Conservation (phyloP, 2,113 vertebrate species). For the Cottus gobio region DNA sequence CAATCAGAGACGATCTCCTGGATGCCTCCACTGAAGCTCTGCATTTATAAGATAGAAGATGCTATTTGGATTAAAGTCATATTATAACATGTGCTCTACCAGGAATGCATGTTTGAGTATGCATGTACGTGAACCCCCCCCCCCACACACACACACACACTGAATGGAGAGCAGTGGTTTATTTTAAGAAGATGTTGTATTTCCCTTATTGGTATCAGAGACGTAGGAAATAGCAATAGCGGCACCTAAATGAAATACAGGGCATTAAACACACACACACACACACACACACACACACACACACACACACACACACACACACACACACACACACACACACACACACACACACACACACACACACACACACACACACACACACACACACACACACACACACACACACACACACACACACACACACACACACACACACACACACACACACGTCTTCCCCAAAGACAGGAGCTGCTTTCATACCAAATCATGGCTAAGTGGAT, state of each 20-base stretch:
- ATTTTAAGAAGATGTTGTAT: not conserved
- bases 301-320: conserved; percentile 11
- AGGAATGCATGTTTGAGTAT: not conserved
- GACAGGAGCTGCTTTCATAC: not conserved
- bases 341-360: conserved; percentile 24
- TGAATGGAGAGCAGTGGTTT: conserved; percentile 2
- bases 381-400: conserved; percentile 11
- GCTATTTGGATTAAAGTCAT: conserved; percentile 44
- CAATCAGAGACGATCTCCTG: conserved; percentile 33
- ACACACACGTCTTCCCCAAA: not conserved
- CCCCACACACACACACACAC: not conserved
- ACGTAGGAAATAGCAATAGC: conserved; percentile 41
- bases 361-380: conserved; percentile 2
- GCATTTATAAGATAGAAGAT: conserved; percentile 21
- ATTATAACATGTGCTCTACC: conserved; percentile 14
- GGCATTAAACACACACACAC: conserved; percentile 7
- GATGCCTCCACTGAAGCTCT: not conserved
- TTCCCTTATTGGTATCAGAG: conserved; percentile 16
- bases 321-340: not conserved
- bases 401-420: conserved; percentile 21
- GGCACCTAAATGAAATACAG: conserved; percentile 39
- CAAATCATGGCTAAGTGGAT: conserved; percentile 27
- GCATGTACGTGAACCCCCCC: not conserved
- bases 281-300: conserved; percentile 22
- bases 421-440: conserved; percentile 11